Conservation (phyloP, 30 jellyfish, hydroid and myxozoan genomes). For the Cassiopea xamachana region DNA sequence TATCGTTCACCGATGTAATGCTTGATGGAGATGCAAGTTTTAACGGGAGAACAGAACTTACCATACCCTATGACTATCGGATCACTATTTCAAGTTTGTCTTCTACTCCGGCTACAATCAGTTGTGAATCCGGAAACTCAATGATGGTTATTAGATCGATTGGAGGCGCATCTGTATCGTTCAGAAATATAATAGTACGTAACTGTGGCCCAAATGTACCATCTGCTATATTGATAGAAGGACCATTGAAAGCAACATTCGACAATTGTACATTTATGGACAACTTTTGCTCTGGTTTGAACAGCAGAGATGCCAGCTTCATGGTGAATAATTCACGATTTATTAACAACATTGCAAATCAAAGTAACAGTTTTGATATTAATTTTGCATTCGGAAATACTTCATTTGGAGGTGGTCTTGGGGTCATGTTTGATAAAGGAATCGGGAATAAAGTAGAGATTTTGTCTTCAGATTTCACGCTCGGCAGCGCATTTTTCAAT, state of each 20-base stretch:
- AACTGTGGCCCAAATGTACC: conserved; percentile 65
- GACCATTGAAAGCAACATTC: conserved; percentile 39
- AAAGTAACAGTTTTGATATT: conserved; percentile 33
- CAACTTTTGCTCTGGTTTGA: conserved; percentile 67
- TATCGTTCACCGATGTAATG: not conserved
- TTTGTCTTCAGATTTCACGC: conserved; percentile 13
- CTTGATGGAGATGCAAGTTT: conserved; percentile 26
- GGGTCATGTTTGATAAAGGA: conserved; percentile 57
- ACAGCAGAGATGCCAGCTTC: conserved; percentile 50
- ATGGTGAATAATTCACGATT: conserved; percentile 20
- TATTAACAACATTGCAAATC: conserved; percentile 47
- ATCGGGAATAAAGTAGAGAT: conserved; percentile 22
- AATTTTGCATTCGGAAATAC: conserved; percentile 69
- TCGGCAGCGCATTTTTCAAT: conserved; percentile 50
- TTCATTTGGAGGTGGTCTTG: conserved; percentile 74
- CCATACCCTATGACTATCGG: conserved; percentile 3
- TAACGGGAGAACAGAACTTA: conserved; percentile 1
- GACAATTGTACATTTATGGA: conserved; percentile 42
- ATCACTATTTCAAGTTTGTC: not conserved
- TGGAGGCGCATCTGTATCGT: not conserved
- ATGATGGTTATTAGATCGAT: conserved; percentile 6
- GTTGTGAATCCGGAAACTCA: conserved; percentile 9
- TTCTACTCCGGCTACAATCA: not conserved
- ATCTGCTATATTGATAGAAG: conserved; percentile 27
- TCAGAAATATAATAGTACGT: not conserved